Evolutionary conservation across 2,888 invertebrate genomes (phyloP).

Genomic region (Psylliodes chrysocephalus): DNA sequence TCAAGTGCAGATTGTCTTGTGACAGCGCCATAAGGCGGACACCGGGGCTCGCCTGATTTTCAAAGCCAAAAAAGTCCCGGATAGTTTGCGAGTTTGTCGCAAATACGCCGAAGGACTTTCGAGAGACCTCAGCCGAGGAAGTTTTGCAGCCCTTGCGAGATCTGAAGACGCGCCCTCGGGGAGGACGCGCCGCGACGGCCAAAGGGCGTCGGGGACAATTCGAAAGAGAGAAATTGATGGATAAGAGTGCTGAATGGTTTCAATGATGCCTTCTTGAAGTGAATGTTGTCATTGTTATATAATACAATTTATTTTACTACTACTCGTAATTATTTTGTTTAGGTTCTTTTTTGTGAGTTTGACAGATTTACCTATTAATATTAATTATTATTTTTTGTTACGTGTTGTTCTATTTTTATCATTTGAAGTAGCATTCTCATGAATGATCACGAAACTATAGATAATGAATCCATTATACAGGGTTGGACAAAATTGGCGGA

Average conservation of each 20-base stretch:
- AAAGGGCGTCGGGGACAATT: background rate
- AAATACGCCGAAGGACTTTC: slow-evolving; percentile 30
- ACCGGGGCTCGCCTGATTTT: slow-evolving; percentile 15
- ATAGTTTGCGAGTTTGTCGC: slow-evolving; percentile 38
- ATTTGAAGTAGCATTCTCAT: too few relatives aligned
- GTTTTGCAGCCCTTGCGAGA: slow-evolving; percentile 24
- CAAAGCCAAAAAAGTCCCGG: slow-evolving; percentile 31
- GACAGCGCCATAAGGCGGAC: slow-evolving; percentile 33
- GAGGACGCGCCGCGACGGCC: background rate
- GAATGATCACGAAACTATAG: too few relatives aligned
- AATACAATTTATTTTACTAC: too few relatives aligned
- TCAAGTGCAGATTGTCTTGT: slow-evolving; percentile 32
- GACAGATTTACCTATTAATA: too few relatives aligned
- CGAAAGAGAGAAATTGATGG: background rate
- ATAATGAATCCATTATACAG: too few relatives aligned
- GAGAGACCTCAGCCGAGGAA: slow-evolving; percentile 19
- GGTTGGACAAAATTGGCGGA: too few relatives aligned
- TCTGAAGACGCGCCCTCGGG: slow-evolving; percentile 12
- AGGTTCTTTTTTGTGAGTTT: too few relatives aligned
- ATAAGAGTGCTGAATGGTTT: background rate
- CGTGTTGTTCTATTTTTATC: too few relatives aligned
- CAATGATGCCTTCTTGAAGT: too few relatives aligned
- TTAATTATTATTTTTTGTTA: too few relatives aligned
- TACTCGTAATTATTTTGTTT: too few relatives aligned
- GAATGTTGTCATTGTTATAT: too few relatives aligned